These are phyloP conservation scores for Sturnira hondurensis DNA, from an alignment of 2,113 vertebrate genomes.

Conservation along the genomic window DNA sequence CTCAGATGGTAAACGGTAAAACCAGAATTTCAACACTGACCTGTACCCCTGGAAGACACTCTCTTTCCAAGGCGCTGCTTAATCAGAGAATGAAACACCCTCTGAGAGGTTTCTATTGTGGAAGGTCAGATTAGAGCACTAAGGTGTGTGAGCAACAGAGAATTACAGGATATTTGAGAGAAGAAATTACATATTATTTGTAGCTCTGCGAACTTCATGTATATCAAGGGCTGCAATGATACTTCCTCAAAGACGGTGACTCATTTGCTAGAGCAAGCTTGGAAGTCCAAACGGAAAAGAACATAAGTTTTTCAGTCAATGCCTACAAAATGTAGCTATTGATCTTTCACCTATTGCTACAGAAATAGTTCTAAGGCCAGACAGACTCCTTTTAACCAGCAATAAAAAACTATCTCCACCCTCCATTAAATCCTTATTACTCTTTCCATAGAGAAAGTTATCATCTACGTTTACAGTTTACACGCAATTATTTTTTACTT, in stretches of 20 bases:
- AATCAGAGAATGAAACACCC: neutral
- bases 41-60: neutral
- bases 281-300: neutral
- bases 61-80: neutral
- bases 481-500: slow-evolving; percentile 58
- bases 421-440: slow-evolving; percentile 52
- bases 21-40: neutral
- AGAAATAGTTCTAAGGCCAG: slow-evolving; percentile 55
- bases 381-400: slow-evolving; percentile 39
- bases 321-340: neutral
- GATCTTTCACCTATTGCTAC: slow-evolving; percentile 56
- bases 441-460: slow-evolving; percentile 55
- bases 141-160: neutral
- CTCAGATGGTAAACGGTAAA: neutral
- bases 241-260: slow-evolving; percentile 27
- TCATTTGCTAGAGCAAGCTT: neutral
- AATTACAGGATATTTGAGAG: neutral
- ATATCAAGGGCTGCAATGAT: neutral
- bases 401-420: neutral
- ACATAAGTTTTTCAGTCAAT: neutral
- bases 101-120: neutral
- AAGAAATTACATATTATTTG: neutral
- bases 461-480: slow-evolving; percentile 51
- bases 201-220: neutral
- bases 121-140: neutral